Evolutionary conservation across 2,888 invertebrate genomes (phyloP).

Genomic region (Drosophila emarginata): DNA sequence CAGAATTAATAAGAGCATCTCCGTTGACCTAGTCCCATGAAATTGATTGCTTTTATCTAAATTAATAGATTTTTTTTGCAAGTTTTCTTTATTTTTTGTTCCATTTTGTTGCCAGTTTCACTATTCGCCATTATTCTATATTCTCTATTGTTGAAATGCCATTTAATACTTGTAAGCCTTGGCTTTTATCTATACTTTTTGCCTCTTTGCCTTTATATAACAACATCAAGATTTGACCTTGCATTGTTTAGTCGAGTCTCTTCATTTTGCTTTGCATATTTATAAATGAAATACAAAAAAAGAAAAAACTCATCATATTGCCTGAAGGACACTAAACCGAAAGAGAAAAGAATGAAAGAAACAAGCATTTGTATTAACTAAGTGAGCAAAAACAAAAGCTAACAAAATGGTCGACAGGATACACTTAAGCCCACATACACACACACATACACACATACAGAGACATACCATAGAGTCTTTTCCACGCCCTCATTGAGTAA

Average conservation of each 20-base stretch:
- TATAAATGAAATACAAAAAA: constrained; percentile 42
- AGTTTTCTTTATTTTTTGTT: not conserved
- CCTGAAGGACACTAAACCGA: constrained; percentile 19
- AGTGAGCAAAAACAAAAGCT: constrained; percentile 47
- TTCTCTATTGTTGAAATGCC: constrained; percentile 22
- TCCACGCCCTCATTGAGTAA: constrained; percentile 76
- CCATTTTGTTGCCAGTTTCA: constrained; percentile 6
- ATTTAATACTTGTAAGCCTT: constrained; percentile 23
- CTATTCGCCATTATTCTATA: constrained; percentile 16
- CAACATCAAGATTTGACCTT: constrained; percentile 43
- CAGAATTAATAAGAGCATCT: not conserved
- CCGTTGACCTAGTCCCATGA: constrained; percentile 3
- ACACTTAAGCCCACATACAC: constrained; percentile 46
- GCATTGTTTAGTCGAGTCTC: constrained; percentile 44
- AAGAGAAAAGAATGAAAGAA: constrained; percentile 29
- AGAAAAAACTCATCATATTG: constrained; percentile 15
- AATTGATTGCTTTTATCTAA: constrained; percentile 11
- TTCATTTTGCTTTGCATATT: constrained; percentile 58
- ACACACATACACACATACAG: constrained; percentile 23
- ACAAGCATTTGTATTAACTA: constrained; percentile 55
- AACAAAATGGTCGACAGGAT: constrained; percentile 55
- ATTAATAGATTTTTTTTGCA: constrained; percentile 6
- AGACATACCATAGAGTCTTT: constrained; percentile 24
- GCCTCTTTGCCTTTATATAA: constrained; percentile 36
- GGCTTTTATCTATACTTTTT: constrained; percentile 18